A percentile compares a stretch with the other conserved stretches of the same genome.
Evolutionary conservation across 2,888 invertebrate genomes (phyloP).

Genomic region (Blastobasis adustella): DNA sequence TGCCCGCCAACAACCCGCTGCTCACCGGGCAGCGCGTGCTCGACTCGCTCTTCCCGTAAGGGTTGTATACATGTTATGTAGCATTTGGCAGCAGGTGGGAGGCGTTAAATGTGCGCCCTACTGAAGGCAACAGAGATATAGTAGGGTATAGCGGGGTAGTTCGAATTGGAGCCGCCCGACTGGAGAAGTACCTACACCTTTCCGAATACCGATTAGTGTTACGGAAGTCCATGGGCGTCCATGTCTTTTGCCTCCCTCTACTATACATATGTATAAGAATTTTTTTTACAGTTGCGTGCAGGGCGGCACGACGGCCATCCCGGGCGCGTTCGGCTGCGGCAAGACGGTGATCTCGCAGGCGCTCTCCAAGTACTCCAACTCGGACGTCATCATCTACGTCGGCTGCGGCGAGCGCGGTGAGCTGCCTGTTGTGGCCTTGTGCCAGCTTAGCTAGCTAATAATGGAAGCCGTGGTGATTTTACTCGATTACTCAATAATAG

Average conservation of each 20-base stretch:
- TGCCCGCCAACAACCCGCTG: slow-evolving; percentile 98
- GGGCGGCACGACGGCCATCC: slow-evolving; percentile 98
- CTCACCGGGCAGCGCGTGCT: slow-evolving; percentile 98
- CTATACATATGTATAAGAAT: background rate
- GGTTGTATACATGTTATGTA: slow-evolving; percentile 18
- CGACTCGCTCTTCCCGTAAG: slow-evolving; percentile 97
- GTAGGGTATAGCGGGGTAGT: background rate
- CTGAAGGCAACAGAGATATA: background rate
- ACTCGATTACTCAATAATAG: too few relatives aligned
- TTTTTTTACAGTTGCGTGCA: slow-evolving; percentile 87
- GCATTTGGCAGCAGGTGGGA: background rate
- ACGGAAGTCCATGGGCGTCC: background rate
- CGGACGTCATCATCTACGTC: slow-evolving; percentile 99
- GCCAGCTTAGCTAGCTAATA: too few relatives aligned
- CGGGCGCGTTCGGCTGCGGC: slow-evolving; percentile 99
- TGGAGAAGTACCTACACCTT: background rate
- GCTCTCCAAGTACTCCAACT: slow-evolving; percentile 99
- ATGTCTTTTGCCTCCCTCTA: background rate
- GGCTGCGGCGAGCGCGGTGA: slow-evolving; percentile 98
- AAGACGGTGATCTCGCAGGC: slow-evolving; percentile 99
- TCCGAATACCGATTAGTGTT: background rate
- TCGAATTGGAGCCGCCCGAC: background rate
- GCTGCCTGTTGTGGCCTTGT: too few relatives aligned
- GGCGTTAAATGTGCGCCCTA: background rate
- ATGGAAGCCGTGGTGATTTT: too few relatives aligned